These are phyloP conservation scores for Chymomyza caudatula DNA, from an alignment of 2,888 invertebrate genomes.

Conservation along the genomic window DNA sequence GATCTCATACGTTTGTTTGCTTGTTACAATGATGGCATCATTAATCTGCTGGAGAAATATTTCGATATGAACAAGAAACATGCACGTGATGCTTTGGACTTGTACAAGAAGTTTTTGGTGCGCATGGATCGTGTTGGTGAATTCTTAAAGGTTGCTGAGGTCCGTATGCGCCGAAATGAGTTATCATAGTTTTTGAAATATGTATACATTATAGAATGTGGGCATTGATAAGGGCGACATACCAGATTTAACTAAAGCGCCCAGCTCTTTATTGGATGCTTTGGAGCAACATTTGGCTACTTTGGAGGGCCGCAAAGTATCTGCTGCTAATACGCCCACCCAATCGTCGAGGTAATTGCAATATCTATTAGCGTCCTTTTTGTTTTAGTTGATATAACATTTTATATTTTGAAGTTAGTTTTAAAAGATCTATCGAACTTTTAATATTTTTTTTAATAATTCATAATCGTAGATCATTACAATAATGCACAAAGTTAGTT, in stretches of 20 bases:
- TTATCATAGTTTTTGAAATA: not conserved
- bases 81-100: conserved; percentile 96
- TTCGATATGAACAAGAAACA: conserved; percentile 99
- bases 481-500: too few species aligned
- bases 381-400: not conserved
- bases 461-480: too few species aligned
- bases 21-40: conserved; percentile 99
- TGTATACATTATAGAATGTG: conserved; percentile 82
- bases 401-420: too few species aligned
- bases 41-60: conserved; percentile 98
- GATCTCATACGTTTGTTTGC: conserved; percentile 99
- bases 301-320: conserved; percentile 94
- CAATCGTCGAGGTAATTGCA: conserved; percentile 86
- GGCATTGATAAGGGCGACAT: conserved; percentile 99
- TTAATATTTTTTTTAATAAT: too few species aligned
- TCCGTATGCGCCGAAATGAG: conserved; percentile 55
- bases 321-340: conserved; percentile 91
- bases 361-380: conserved; percentile 6
- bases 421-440: too few species aligned
- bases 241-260: conserved; percentile 98
- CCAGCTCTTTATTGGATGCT: conserved; percentile 97
- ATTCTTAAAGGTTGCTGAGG: conserved; percentile 93
- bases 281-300: conserved; percentile 96
- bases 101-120: conserved; percentile 98
- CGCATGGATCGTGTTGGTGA: conserved; percentile 99